Percentiles rank a stretch among this genome's conserved stretches.
Conservation (phyloP, 2,888 invertebrate genomes). For the Metalampra italica region DNA sequence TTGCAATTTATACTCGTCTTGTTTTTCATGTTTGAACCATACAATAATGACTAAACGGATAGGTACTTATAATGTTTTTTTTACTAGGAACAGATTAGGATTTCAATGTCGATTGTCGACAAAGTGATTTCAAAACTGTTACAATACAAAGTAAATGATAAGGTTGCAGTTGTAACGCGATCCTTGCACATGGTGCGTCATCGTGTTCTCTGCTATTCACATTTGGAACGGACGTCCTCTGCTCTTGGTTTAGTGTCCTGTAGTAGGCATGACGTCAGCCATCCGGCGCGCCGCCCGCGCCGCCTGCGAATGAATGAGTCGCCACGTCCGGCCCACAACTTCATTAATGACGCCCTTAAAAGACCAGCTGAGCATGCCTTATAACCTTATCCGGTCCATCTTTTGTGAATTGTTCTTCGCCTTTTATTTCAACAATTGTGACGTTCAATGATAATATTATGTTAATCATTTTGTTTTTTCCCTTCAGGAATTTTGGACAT, state of each 20-base stretch:
- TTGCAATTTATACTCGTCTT: slow-evolving; percentile 52
- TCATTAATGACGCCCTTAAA: slow-evolving; percentile 45
- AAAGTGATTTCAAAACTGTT: no score
- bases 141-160: no score
- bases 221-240: slow-evolving; percentile 59
- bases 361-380: slow-evolving; percentile 38
- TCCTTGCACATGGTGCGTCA: slow-evolving; percentile 41
- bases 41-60: background rate
- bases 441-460: slow-evolving; percentile 9
- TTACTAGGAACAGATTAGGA: no score
- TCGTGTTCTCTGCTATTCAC: slow-evolving; percentile 38
- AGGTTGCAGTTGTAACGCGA: slow-evolving; percentile 17
- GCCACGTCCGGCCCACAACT: slow-evolving; percentile 30
- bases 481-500: slow-evolving; percentile 82
- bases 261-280: slow-evolving; percentile 60
- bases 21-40: slow-evolving; percentile 48
- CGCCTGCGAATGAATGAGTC: slow-evolving; percentile 55
- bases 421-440: background rate
- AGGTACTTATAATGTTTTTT: no score
- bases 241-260: slow-evolving; percentile 49
- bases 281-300: slow-evolving; percentile 47
- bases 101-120: no score
- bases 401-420: background rate
- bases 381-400: background rate
- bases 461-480: slow-evolving; percentile 18